Percentiles rank a stretch among this genome's conserved stretches.
Conservation (phyloP, 2,888 invertebrate species). For the Scaptomyza polygonia region DNA sequence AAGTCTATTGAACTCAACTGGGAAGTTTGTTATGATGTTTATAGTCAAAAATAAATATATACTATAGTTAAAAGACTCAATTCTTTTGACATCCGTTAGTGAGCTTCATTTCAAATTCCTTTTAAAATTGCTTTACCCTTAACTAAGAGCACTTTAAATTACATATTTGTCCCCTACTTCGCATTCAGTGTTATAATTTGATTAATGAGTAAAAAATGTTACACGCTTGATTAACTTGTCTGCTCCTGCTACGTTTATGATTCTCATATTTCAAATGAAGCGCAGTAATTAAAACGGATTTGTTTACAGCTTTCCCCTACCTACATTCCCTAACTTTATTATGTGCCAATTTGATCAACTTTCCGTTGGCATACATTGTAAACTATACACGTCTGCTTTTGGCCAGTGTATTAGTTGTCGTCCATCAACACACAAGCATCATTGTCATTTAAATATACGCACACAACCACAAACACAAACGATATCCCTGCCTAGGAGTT, state of each 20-base stretch:
- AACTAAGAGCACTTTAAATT: too few species aligned
- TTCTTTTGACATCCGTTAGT: too few species aligned
- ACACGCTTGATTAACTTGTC: constrained; percentile 1
- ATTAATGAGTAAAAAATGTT: constrained; percentile 23
- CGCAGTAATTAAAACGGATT: constrained; percentile 44
- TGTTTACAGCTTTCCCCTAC: not conserved
- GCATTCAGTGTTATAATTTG: constrained; percentile 19
- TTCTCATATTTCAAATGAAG: constrained; percentile 17
- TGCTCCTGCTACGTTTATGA: constrained; percentile 23
- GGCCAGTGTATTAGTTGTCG: constrained; percentile 51
- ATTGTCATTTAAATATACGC: constrained; percentile 69
- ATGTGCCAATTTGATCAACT: constrained; percentile 15
- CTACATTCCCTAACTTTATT: not conserved
- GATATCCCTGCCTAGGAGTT: constrained; percentile 29
- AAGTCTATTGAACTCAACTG: constrained; percentile 2
- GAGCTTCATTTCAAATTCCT: too few species aligned
- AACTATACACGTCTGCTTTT: constrained; percentile 9
- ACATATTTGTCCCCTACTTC: not conserved
- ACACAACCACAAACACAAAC: constrained; percentile 19
- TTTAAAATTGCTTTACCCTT: too few species aligned
- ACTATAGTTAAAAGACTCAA: too few species aligned
- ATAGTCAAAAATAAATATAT: not conserved
- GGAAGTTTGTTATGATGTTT: not conserved
- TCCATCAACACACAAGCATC: constrained; percentile 62
- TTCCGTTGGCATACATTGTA: constrained; percentile 10